Percentiles rank a stretch among this genome's conserved stretches.
Conservation (phyloP, 1,140 invertebrate genomes). For the Helicoverpa armigera region DNA sequence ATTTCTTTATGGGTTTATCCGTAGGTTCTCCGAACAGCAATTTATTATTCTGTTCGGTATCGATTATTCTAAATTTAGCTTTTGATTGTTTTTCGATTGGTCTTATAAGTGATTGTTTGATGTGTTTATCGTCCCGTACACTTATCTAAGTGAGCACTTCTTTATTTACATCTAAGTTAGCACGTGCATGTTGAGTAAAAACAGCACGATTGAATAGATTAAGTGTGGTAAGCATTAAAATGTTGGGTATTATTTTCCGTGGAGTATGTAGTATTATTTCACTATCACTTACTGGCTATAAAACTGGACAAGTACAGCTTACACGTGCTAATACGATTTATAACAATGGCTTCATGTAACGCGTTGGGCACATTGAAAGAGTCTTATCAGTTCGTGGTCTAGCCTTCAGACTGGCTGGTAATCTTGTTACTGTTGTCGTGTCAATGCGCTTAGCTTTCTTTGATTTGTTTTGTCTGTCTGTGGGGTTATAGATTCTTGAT, state of each 20-base stretch:
- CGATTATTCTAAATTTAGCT: slow-evolving; percentile 31
- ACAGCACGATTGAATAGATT: background rate
- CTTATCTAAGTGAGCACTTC: no score
- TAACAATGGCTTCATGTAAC: slow-evolving; percentile 42
- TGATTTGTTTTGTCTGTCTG: background rate
- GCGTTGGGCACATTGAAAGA: slow-evolving; percentile 27
- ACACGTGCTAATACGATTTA: slow-evolving; percentile 47
- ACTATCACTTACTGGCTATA: background rate
- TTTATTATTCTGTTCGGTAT: slow-evolving; percentile 34
- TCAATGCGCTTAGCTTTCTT: background rate
- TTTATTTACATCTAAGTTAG: background rate
- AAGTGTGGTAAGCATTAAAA: background rate
- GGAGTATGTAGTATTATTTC: background rate
- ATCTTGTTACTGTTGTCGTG: slow-evolving; percentile 39
- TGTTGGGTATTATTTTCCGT: background rate
- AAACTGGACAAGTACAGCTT: background rate
- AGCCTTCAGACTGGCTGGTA: slow-evolving; percentile 20
- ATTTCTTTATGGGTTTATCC: slow-evolving; percentile 18
- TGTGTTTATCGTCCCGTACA: background rate
- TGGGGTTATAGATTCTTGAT: no score
- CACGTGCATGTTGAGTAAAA: background rate
- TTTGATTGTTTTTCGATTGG: background rate
- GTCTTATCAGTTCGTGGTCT: slow-evolving; percentile 28
- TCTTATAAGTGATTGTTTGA: background rate
- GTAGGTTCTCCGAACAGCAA: background rate